These are phyloP conservation scores for Pempheris klunzingeri DNA, from an alignment of 2,797 vertebrate genomes.

Conservation along the genomic window DNA sequence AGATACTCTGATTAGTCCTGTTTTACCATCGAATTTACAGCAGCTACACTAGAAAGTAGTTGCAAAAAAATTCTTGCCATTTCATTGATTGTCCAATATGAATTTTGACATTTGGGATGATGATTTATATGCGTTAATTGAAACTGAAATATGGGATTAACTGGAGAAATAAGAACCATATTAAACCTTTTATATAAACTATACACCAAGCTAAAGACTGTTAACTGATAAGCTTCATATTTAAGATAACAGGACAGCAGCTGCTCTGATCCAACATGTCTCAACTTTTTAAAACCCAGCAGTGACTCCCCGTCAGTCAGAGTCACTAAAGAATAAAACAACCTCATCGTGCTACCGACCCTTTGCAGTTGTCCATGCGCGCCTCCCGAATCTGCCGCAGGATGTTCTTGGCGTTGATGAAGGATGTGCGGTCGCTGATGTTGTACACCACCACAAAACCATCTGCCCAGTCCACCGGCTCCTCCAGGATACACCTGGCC, in stretches of 20 bases:
- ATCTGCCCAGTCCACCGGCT: conserved; percentile 86
- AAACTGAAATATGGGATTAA: not conserved
- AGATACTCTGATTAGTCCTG: not conserved
- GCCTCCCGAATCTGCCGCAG: conserved; percentile 83
- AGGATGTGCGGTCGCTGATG: conserved; percentile 84
- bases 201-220: no score
- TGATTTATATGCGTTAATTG: not conserved
- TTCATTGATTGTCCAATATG: not conserved
- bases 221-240: no score
- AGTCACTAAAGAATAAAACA: not conserved
- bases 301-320: not conserved
- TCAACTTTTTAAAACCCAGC: not conserved
- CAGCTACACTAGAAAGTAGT: not conserved
- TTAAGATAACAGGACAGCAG: no score
- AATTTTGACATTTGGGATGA: not conserved
- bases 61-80: not conserved
- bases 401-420: conserved; percentile 84
- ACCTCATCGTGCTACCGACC: conserved; percentile 70
- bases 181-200: no score
- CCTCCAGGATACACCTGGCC: conserved; percentile 82
- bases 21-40: not conserved
- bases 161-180: no score
- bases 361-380: conserved; percentile 80
- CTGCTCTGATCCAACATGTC: no score
- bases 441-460: conserved; percentile 88